Percentiles rank a stretch among this genome's conserved stretches.
phyloP scores from a whole-genome alignment of 2,888 invertebrate genomes.

The Neoaliturus tenellus region DNA sequence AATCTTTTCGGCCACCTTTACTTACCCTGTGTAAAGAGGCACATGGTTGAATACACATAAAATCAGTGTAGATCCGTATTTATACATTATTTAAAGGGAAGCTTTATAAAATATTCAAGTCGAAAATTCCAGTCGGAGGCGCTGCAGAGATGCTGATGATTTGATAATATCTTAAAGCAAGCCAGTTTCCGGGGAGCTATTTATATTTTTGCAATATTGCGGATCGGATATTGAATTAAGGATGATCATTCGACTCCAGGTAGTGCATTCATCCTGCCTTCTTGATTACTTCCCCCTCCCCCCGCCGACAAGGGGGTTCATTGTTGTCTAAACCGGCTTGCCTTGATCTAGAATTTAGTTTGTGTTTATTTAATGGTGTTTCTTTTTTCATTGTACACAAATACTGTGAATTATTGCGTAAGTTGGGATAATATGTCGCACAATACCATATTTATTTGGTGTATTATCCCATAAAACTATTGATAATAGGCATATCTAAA shows the following conservation, averaged over 20 bases:
- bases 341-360: neutral
- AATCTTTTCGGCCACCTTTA: too few relatives aligned
- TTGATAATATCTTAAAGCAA: conserved; percentile 35
- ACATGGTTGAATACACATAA: conserved; percentile 6
- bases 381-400: too few relatives aligned
- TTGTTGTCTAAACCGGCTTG: neutral
- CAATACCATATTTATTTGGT: too few relatives aligned
- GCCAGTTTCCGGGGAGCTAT: conserved; percentile 37
- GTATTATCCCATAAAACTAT: too few relatives aligned
- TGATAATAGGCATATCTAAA: too few relatives aligned
- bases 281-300: conserved; percentile 7
- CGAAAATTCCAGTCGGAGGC: neutral
- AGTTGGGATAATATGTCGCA: too few relatives aligned
- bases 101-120: conserved; percentile 26
- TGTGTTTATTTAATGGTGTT: neutral
- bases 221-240: conserved; percentile 50
- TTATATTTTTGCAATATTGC: conserved; percentile 51
- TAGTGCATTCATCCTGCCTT: conserved; percentile 35
- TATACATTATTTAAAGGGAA: conserved; percentile 24
- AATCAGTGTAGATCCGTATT: neutral
- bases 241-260: conserved; percentile 50
- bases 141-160: conserved; percentile 16
- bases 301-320: neutral
- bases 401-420: too few relatives aligned
- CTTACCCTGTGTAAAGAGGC: too few relatives aligned